Percentiles rank a stretch among this genome's conserved stretches.
Evolutionary conservation across 2,888 invertebrate genomes (phyloP).

Genomic region (Argynnis bischoffii): DNA sequence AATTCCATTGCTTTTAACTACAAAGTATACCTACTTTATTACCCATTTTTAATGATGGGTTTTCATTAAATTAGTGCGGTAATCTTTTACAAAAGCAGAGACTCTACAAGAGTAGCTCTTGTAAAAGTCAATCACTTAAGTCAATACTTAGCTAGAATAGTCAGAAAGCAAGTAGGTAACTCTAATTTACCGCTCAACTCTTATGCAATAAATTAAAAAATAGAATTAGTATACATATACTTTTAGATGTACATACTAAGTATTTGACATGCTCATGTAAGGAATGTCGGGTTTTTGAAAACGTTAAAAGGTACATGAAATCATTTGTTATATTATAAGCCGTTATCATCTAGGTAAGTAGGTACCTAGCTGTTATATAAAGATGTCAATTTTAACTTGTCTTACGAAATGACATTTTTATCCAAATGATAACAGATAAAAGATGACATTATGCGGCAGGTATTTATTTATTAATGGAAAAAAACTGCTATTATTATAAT

Average conservation of each 20-base stretch:
- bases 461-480: slow-evolving; percentile 14
- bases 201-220: neutral
- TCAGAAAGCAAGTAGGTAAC: neutral
- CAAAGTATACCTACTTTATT: slow-evolving; percentile 34
- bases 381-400: slow-evolving; percentile 27
- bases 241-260: no score
- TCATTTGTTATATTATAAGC: neutral
- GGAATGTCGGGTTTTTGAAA: no score
- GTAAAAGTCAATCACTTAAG: slow-evolving; percentile 7
- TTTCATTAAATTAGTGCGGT: slow-evolving; percentile 26
- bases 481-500: neutral
- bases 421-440: slow-evolving; percentile 54
- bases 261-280: neutral
- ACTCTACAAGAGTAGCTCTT: slow-evolving; percentile 28
- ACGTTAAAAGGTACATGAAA: no score
- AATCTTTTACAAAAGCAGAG: slow-evolving; percentile 16
- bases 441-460: slow-evolving; percentile 38
- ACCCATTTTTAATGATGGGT: slow-evolving; percentile 30
- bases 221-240: neutral
- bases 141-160: slow-evolving; percentile 1
- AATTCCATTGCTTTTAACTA: slow-evolving; percentile 39
- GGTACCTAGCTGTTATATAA: slow-evolving; percentile 26
- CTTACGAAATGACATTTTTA: slow-evolving; percentile 46
- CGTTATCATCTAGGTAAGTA: slow-evolving; percentile 14
- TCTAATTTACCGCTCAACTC: neutral